Evolutionary conservation across 2,888 invertebrate genomes (phyloP).

Genomic region (Rotaria sp.): DNA sequence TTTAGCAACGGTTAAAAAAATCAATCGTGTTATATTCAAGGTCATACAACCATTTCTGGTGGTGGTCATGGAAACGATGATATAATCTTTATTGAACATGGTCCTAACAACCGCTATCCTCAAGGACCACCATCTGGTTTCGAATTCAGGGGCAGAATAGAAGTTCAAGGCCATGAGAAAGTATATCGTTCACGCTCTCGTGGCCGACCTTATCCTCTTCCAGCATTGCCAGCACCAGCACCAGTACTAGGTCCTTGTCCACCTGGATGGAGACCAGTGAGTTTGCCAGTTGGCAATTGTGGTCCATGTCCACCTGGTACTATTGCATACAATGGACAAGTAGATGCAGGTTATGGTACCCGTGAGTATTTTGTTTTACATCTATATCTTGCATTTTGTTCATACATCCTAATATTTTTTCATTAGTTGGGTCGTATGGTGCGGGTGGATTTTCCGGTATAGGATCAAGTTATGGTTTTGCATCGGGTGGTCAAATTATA

Average conservation of each 20-base stretch:
- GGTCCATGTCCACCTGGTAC: background rate
- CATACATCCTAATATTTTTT: background rate
- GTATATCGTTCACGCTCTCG: background rate
- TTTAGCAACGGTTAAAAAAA: background rate
- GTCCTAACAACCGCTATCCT: background rate
- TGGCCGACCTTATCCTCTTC: background rate
- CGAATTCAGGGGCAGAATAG: background rate
- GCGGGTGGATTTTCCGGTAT: background rate
- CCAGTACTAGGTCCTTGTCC: background rate
- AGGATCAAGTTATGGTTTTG: background rate
- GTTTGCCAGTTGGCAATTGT: background rate
- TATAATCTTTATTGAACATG: slow-evolving; percentile 13
- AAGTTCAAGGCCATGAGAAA: background rate
- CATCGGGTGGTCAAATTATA: background rate
- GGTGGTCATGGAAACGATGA: background rate
- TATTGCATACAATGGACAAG: background rate
- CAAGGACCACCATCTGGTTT: background rate
- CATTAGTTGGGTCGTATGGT: background rate
- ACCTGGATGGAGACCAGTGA: slow-evolving; percentile 6
- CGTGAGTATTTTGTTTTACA: too few relatives aligned
- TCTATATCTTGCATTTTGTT: background rate
- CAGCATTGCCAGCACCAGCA: background rate
- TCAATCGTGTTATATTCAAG: background rate
- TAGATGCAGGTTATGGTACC: background rate
- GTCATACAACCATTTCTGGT: background rate